Base-by-base conservation (phyloP, 2,888 invertebrate species). In the Amphimallon solstitiale region DNA sequence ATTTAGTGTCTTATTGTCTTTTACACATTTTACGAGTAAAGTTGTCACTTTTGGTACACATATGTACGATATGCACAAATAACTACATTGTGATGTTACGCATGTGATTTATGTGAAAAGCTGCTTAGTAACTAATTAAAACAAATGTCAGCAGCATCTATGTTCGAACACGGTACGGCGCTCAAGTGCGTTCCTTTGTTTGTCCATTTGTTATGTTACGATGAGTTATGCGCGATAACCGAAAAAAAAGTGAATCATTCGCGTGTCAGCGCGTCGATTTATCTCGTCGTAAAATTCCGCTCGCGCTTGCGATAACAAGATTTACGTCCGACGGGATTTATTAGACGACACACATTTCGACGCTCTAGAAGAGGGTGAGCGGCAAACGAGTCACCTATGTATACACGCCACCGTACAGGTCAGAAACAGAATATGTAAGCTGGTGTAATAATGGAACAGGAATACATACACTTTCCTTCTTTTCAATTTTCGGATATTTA, bases 261-360 rank as follows among this genome's bases (percentile, higher is more conserved):
- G 49, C 62, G 49, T 49, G 51, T 62, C 62, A 49, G 49, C 62
- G 64, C 64, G 56, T 59, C 54, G 52, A 64, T 56, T 64, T 64
- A 56, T 59, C 56, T 54, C 64, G 56, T 54, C 64, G 64, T 54
- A 52, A 46, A 51, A 46, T 51, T 46, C 64, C 64, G 64, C 64
- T 49, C 61, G 61, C 61, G 48, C 61, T 59, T 40, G 63, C 63
- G 63, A 63, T 63, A 63, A 63, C 63, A 51, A 63, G 63, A 63
- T 63, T 63, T 63, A 63, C 63, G 63, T 63, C 63, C 63, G 51
- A 43, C 48, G 56, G 56, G 56, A 59, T 59, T 59, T 59, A 59
- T 59, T 59, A 59, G 56, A 59, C 56, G 56, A 59, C 56, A 59
- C 56, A 59, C 43, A 59, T 59, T 59, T 59, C 56, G 56, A 59